These are phyloP conservation scores for Lordiphosa collinella DNA, from an alignment of 1,140 invertebrate species.

Conservation along the genomic window DNA sequence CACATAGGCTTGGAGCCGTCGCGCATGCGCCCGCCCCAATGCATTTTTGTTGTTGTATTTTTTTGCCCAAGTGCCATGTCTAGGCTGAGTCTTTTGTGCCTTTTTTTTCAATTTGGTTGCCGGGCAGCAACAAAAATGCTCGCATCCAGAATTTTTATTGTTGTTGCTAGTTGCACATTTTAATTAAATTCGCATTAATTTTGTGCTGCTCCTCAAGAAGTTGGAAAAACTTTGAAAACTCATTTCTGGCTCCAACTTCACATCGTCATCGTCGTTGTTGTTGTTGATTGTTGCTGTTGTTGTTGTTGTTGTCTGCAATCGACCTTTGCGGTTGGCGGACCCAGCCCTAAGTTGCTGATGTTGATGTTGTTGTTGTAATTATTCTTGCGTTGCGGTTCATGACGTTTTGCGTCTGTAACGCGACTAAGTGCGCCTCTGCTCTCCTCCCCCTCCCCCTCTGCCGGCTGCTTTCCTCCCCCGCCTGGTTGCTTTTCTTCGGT, in stretches of 20 bases:
- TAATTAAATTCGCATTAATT: conserved; percentile 78
- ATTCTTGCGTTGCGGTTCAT: conserved; percentile 77
- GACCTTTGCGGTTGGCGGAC: conserved; percentile 71
- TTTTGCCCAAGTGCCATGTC: conserved; percentile 29
- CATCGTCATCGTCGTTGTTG: conserved; percentile 34
- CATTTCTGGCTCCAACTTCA: conserved; percentile 55
- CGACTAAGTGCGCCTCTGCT: conserved; percentile 56
- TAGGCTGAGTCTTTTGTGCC: conserved; percentile 24
- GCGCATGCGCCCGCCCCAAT: conserved; percentile 54
- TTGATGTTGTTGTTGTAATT: conserved; percentile 66
- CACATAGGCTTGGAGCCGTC: conserved; percentile 33
- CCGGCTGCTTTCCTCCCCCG: conserved; percentile 35
- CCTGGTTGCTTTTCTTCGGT: conserved; percentile 44
- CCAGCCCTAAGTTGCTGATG: conserved; percentile 43
- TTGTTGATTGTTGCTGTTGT: conserved; percentile 11
- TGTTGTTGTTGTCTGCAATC: conserved; percentile 50
- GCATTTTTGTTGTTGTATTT: conserved; percentile 11
- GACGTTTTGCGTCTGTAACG: conserved; percentile 68
- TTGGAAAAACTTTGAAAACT: conserved; percentile 74
- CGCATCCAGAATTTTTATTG: conserved; percentile 62
- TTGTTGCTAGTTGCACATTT: conserved; percentile 74
- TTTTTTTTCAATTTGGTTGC: conserved; percentile 54
- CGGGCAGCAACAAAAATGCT: conserved; percentile 59
- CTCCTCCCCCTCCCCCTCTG: conserved; percentile 14
- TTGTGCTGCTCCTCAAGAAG: conserved; percentile 44